These are phyloP conservation scores for Tichodroma muraria DNA, from an alignment of 2,113 vertebrate species.

Conservation along the genomic window DNA sequence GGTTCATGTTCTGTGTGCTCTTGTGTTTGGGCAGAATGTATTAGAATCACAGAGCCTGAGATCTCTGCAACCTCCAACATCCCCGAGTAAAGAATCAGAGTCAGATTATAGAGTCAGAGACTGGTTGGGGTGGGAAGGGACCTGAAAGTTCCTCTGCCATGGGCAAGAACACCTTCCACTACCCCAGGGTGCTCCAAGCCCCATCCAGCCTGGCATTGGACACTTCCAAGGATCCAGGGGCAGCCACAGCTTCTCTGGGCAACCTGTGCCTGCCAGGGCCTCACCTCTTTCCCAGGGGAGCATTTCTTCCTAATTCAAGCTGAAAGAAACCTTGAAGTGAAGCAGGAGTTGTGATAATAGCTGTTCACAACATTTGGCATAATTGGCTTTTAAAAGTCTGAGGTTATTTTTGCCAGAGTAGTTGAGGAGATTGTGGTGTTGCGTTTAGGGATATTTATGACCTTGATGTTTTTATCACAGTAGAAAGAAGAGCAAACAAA, in stretches of 20 bases:
- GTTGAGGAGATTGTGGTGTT: not conserved
- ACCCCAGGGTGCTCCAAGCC: not conserved
- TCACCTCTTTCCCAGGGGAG: not conserved
- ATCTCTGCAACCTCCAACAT: not conserved
- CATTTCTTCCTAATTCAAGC: not conserved
- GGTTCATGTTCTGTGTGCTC: not conserved
- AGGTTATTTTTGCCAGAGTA: not conserved
- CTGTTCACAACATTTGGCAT: not conserved
- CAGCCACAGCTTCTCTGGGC: not conserved
- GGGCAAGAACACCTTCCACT: not conserved
- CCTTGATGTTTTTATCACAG: not conserved
- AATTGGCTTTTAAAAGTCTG: not conserved
- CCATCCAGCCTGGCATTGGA: rapidly evolving
- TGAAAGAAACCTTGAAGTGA: not conserved
- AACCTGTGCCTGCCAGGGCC: not conserved
- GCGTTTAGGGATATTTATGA: not conserved
- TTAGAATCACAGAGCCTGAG: not conserved
- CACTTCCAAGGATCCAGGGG: not conserved
- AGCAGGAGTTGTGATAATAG: not conserved
- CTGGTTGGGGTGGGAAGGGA: not conserved
- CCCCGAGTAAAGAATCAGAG: not conserved
- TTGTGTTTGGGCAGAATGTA: rapidly evolving
- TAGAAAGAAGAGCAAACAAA: not conserved
- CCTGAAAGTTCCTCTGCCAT: not conserved
- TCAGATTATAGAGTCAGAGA: not conserved